Percentiles rank a stretch among this genome's conserved stretches.
Evolutionary conservation across 2,888 invertebrate genomes (phyloP).

Genomic region (Notocelia uddmanniana): DNA sequence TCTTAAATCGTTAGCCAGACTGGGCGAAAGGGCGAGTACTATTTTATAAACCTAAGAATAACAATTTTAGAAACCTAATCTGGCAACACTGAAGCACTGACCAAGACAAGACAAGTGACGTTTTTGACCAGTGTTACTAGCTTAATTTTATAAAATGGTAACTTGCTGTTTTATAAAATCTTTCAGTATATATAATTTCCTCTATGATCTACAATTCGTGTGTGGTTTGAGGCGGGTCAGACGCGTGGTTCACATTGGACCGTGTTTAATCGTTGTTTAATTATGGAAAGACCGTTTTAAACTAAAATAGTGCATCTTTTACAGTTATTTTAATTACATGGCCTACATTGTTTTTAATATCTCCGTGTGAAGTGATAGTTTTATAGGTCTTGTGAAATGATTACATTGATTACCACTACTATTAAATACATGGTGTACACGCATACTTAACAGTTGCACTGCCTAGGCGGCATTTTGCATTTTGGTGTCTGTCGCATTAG

Average conservation of each 20-base stretch:
- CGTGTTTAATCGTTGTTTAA: too few relatives aligned
- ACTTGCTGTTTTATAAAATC: too few relatives aligned
- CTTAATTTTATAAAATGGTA: not conserved
- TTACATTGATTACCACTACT: slow-evolving; percentile 13
- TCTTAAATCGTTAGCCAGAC: too few relatives aligned
- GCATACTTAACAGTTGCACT: not conserved
- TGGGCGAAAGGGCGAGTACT: too few relatives aligned
- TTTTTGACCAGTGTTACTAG: not conserved
- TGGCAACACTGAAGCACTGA: not conserved
- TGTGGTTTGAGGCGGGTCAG: not conserved
- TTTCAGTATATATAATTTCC: too few relatives aligned
- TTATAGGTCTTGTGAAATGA: not conserved
- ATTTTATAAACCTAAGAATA: not conserved
- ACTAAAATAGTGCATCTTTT: not conserved
- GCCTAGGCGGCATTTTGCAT: not conserved
- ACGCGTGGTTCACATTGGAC: not conserved
- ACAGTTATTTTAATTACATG: not conserved
- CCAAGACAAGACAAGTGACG: not conserved
- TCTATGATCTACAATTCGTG: too few relatives aligned
- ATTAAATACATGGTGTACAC: not conserved
- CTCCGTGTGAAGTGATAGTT: not conserved
- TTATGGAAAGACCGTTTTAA: not conserved
- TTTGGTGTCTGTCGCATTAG: too few relatives aligned
- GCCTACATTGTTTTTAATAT: slow-evolving; percentile 28
- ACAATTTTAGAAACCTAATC: not conserved